Conservation (phyloP, 2,113 vertebrate species). For the Suricata suricatta region DNA sequence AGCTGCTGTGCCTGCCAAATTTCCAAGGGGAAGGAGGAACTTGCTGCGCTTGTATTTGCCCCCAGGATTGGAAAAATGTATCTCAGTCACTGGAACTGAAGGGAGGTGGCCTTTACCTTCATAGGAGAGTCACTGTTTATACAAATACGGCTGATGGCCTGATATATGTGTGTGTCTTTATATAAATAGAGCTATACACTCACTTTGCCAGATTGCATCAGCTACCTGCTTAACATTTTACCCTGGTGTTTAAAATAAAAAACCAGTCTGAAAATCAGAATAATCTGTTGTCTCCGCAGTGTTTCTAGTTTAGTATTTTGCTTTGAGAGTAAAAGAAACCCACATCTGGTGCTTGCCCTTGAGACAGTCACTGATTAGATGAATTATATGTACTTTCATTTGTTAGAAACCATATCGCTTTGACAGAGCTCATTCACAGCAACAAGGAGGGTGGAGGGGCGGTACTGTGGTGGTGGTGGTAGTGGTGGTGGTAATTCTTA, state of each 20-base stretch:
- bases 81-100: slow-evolving; percentile 64
- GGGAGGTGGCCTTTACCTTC: slow-evolving; percentile 59
- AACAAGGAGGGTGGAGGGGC: background rate
- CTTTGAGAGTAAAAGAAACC: slow-evolving; percentile 18
- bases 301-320: slow-evolving; percentile 40
- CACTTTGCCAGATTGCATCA: slow-evolving; percentile 55
- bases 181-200: slow-evolving; percentile 49
- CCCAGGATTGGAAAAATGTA: slow-evolving; percentile 72
- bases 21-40: slow-evolving; percentile 74
- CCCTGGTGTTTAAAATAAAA: slow-evolving; percentile 24
- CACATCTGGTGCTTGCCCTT: background rate
- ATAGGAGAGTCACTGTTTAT: slow-evolving; percentile 60
- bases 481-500: background rate
- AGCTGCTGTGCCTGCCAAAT: slow-evolving; percentile 52
- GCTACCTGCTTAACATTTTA: slow-evolving; percentile 58
- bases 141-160: slow-evolving; percentile 50
- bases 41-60: slow-evolving; percentile 63
- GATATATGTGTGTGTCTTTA: slow-evolving; percentile 51
- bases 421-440: slow-evolving; percentile 18
- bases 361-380: slow-evolving; percentile 16
- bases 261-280: slow-evolving; percentile 19
- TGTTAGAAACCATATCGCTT: background rate
- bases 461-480: background rate
- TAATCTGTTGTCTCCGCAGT: background rate
- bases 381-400: background rate